Percentiles rank a stretch among this genome's conserved stretches.
Conservation (phyloP, 1,140 invertebrate species). For the Brachionus rotundiformis region DNA sequence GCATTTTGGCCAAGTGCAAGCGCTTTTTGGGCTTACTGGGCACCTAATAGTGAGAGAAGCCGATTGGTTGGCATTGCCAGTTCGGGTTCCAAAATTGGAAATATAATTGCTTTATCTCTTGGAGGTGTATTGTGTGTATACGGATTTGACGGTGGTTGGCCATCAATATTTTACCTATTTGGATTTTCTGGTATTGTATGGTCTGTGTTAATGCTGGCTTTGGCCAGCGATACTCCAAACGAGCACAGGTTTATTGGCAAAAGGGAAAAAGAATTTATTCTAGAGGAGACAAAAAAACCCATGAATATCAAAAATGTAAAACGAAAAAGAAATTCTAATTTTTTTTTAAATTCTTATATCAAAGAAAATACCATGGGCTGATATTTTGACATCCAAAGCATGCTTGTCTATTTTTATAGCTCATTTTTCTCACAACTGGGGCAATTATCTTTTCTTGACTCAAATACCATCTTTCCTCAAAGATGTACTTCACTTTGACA, state of each 20-base stretch:
- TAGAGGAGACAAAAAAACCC: conserved; percentile 43
- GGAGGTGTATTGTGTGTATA: conserved; percentile 34
- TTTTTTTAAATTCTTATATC: background rate
- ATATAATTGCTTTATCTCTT: conserved; percentile 13
- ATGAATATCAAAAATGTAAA: background rate
- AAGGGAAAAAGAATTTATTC: conserved; percentile 81
- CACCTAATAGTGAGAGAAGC: conserved; percentile 58
- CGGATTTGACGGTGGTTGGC: conserved; percentile 51
- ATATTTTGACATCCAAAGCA: conserved; percentile 76
- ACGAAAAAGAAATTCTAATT: background rate
- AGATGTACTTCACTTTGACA: conserved; percentile 63
- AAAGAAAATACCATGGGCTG: conserved; percentile 68
- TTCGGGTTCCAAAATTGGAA: conserved; percentile 54
- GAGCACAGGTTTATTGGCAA: conserved; percentile 80
- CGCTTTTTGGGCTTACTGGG: conserved; percentile 58
- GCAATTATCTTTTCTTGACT: conserved; percentile 80
- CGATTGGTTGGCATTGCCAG: conserved; percentile 57
- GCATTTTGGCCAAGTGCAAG: conserved; percentile 56
- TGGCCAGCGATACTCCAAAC: conserved; percentile 82
- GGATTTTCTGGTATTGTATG: conserved; percentile 72
- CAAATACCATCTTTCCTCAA: conserved; percentile 64
- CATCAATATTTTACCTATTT: conserved; percentile 46
- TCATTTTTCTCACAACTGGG: conserved; percentile 86
- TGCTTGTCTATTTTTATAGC: conserved; percentile 89
- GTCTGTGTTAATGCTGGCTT: conserved; percentile 79